These are phyloP conservation scores for Tadarida brasiliensis DNA, from an alignment of 2,797 vertebrate species.

Conservation along the genomic window DNA sequence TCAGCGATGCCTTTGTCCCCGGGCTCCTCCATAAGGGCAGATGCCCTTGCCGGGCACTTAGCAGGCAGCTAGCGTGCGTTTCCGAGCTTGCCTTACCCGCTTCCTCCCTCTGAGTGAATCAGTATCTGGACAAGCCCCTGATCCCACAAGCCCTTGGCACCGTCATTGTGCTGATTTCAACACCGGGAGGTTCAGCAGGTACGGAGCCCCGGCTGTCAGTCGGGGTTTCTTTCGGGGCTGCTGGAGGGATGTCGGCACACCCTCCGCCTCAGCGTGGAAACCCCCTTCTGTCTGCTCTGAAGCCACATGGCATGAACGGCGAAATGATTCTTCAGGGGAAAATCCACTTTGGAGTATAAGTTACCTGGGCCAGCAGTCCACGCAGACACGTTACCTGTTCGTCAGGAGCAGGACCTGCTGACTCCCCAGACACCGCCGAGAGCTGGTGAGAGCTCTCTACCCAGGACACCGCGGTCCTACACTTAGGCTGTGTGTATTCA, in stretches of 20 bases:
- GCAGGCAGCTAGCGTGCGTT: not conserved
- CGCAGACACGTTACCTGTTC: not conserved
- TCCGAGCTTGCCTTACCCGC: not conserved
- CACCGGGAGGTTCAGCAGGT: not conserved
- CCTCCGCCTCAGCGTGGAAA: not conserved
- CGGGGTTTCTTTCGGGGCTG: rapidly evolving
- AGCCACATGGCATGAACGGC: too few species aligned
- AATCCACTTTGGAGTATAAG: not conserved
- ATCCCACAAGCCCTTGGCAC: not conserved
- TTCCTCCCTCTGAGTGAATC: not conserved
- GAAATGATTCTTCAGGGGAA: not conserved
- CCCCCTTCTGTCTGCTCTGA: not conserved
- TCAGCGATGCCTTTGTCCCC: not conserved
- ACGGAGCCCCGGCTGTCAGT: rapidly evolving
- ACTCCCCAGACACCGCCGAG: not conserved
- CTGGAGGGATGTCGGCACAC: not conserved
- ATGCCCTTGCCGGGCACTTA: too few species aligned
- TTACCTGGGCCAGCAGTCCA: not conserved
- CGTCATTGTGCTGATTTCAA: rapidly evolving
- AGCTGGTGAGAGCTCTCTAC: too few species aligned
- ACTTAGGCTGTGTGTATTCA: not conserved
- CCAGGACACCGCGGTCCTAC: not conserved
- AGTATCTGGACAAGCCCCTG: not conserved
- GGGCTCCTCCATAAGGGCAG: not conserved
- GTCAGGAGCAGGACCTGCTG: not conserved